phyloP scores from a whole-genome alignment of 1,140 invertebrate species.

The Tetramorium alpestre region DNA sequence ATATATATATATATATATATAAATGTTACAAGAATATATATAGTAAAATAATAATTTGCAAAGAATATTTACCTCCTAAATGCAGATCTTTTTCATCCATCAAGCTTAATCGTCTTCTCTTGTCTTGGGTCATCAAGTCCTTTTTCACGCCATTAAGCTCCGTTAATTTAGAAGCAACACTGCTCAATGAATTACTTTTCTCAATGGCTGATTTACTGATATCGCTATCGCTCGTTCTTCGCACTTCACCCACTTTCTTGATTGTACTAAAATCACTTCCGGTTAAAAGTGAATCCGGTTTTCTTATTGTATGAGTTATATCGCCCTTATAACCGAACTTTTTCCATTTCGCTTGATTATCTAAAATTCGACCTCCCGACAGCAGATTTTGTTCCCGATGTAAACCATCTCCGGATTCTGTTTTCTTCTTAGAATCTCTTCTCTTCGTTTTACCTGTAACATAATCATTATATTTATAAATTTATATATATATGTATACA shows the following conservation, averaged over 20 bases:
- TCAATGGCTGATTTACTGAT: constrained; percentile 76
- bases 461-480: background rate
- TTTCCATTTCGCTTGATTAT: constrained; percentile 84
- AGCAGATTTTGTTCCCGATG: constrained; percentile 84
- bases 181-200: constrained; percentile 75
- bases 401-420: constrained; percentile 83
- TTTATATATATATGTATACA: background rate
- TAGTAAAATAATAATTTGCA: too few species aligned
- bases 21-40: too few species aligned
- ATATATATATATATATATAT: too few species aligned
- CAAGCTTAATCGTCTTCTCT: constrained; percentile 83
- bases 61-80: constrained; percentile 77
- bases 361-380: constrained; percentile 83
- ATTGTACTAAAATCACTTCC: constrained; percentile 77
- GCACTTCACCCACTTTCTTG: constrained; percentile 82
- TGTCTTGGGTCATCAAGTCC: constrained; percentile 82
- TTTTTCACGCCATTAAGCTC: constrained; percentile 84
- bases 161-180: constrained; percentile 75
- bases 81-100: constrained; percentile 84
- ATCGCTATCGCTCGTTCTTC: constrained; percentile 86
- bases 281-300: constrained; percentile 75
- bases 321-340: constrained; percentile 84
- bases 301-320: constrained; percentile 73
- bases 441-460: constrained; percentile 85
- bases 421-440: constrained; percentile 86